Evolutionary conservation across 92 coral and sea anemone species (phyloP).

Genomic region (Muricea muricata): DNA sequence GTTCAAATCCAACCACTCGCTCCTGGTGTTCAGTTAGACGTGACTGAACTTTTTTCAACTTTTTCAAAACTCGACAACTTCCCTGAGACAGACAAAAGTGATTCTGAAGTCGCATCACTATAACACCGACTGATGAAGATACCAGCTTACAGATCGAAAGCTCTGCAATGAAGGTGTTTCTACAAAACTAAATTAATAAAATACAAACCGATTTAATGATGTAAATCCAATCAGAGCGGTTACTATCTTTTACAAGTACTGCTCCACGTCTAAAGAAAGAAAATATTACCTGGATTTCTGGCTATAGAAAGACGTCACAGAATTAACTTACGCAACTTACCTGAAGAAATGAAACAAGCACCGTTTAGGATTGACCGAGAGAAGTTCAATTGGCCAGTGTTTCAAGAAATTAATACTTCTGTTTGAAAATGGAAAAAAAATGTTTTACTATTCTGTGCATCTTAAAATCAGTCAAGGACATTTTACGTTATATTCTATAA

Average conservation of each 20-base stretch:
- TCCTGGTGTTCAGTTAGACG: constrained; percentile 90
- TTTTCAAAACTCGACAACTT: constrained; percentile 91
- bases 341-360: constrained; percentile 96
- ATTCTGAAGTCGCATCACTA: too few relatives aligned
- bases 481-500: too few relatives aligned
- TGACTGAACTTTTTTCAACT: constrained; percentile 77
- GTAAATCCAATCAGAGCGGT: constrained; percentile 98
- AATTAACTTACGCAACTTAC: constrained; percentile 59
- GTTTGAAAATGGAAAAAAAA: neutral
- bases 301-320: too few relatives aligned
- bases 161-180: too few relatives aligned
- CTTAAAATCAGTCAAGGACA: too few relatives aligned
- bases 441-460: too few relatives aligned
- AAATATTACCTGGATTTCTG: neutral
- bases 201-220: constrained; percentile 85
- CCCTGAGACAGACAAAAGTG: constrained; percentile 75
- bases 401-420: constrained; percentile 84
- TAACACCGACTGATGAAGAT: too few relatives aligned
- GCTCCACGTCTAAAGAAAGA: constrained; percentile 81
- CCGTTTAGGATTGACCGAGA: constrained; percentile 85
- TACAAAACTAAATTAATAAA: too few relatives aligned
- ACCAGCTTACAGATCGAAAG: too few relatives aligned
- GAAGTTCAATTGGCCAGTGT: constrained; percentile 88
- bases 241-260: constrained; percentile 91
- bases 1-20: constrained; percentile 93